These are phyloP conservation scores for Callosobruchus maculatus DNA, from an alignment of 2,888 invertebrate species.

Conservation along the genomic window DNA sequence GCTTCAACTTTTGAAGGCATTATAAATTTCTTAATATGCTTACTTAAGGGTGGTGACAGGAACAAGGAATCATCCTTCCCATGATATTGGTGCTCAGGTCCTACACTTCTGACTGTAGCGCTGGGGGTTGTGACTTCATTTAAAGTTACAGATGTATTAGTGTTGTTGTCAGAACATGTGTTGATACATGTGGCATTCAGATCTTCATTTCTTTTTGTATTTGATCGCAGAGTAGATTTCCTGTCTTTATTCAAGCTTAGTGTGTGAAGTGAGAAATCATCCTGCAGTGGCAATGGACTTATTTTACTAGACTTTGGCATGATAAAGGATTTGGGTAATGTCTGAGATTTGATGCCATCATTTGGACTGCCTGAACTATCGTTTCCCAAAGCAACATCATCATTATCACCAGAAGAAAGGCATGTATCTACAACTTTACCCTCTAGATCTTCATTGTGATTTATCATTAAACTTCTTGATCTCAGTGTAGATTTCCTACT, in stretches of 20 bases:
- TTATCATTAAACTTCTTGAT: neutral
- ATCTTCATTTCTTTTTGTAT: neutral
- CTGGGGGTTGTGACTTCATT: neutral
- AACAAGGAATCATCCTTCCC: neutral
- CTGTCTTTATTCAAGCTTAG: neutral
- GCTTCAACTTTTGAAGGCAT: neutral
- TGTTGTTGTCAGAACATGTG: neutral
- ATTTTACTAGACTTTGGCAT: neutral
- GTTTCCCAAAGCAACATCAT: neutral
- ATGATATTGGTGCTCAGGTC: neutral
- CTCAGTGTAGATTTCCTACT: neutral
- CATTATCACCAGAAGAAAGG: neutral
- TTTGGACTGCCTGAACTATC: neutral
- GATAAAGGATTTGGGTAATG: neutral
- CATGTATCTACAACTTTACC: neutral
- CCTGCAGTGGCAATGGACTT: neutral
- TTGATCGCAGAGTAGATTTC: neutral
- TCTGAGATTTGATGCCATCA: neutral
- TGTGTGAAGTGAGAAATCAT: neutral
- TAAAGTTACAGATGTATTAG: neutral
- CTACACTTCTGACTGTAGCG: neutral
- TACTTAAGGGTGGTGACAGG: neutral
- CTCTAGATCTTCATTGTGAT: neutral
- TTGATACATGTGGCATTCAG: neutral
- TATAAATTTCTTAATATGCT: neutral